phyloP scores from a whole-genome alignment of 2,888 invertebrate species.

The Mesochorus sp. region DNA sequence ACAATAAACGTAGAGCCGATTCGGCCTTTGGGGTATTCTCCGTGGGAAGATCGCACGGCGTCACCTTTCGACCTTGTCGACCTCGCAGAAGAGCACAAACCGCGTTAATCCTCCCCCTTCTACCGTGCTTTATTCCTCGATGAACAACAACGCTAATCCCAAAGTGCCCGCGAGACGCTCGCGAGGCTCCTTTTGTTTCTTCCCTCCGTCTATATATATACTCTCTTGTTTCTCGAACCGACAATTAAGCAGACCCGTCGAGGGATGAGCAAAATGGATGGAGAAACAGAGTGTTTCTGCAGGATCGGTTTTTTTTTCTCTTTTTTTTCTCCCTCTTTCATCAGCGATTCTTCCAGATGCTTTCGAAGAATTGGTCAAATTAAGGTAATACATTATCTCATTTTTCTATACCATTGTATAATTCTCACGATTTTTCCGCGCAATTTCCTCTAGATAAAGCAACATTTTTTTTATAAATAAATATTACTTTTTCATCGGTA shows the following conservation, averaged over 20 bases:
- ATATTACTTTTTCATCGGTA: neutral
- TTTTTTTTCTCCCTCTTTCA: neutral
- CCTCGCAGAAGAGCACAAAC: slow-evolving; percentile 52
- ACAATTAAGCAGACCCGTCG: slow-evolving; percentile 36
- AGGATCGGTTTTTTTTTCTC: neutral
- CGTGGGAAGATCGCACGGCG: slow-evolving; percentile 79
- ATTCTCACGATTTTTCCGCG: neutral
- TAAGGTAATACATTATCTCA: neutral
- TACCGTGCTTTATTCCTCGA: slow-evolving; percentile 24
- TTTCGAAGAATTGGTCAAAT: neutral
- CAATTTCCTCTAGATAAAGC: neutral
- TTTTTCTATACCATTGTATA: neutral
- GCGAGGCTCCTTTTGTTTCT: slow-evolving; percentile 43
- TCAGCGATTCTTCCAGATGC: neutral
- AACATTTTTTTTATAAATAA: neutral
- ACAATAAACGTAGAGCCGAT: slow-evolving; percentile 57
- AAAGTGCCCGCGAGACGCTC: slow-evolving; percentile 46
- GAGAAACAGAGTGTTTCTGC: slow-evolving; percentile 2
- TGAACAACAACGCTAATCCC: slow-evolving; percentile 49
- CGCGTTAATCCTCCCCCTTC: slow-evolving; percentile 52
- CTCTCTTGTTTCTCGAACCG: slow-evolving; percentile 12
- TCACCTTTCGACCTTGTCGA: slow-evolving; percentile 73
- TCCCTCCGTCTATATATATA: neutral
- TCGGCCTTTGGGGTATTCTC: slow-evolving; percentile 59
- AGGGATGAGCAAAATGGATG: neutral